These are phyloP conservation scores for Otus sunia DNA, from an alignment of 2,113 vertebrate species.

Conservation along the genomic window DNA sequence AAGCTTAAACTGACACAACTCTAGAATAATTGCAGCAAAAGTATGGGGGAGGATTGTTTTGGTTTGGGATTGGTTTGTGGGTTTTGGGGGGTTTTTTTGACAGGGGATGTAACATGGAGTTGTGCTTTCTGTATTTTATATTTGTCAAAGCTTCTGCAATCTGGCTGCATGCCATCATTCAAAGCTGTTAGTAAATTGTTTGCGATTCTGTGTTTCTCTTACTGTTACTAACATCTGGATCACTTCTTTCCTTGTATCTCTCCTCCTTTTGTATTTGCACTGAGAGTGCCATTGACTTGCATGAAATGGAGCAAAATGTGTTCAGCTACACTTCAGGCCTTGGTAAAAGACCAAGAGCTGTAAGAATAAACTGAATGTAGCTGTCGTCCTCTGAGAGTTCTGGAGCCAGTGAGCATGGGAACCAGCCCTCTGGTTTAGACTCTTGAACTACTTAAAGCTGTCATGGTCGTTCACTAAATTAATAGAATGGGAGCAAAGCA, in stretches of 20 bases:
- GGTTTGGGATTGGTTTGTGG: neutral
- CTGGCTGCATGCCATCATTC: neutral
- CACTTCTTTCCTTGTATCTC: neutral
- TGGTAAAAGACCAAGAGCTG: neutral
- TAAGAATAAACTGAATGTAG: neutral
- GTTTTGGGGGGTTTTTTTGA: neutral
- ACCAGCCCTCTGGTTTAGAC: neutral
- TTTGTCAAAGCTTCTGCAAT: neutral
- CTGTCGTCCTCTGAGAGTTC: neutral
- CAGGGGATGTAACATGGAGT: neutral
- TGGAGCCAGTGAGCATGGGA: neutral
- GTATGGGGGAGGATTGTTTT: neutral
- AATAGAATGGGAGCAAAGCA: neutral
- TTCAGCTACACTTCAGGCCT: neutral
- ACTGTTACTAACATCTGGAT: neutral
- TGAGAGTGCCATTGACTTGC: neutral
- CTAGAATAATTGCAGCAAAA: neutral
- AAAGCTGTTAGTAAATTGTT: neutral
- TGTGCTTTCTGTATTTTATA: neutral
- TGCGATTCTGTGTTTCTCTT: neutral
- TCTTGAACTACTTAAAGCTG: neutral
- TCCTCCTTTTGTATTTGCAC: neutral
- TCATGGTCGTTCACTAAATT: neutral
- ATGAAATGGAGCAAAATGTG: neutral
- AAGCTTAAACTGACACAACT: neutral